Evolutionary conservation across 2,888 invertebrate species (phyloP).

Genomic region (Cephus spinipes): DNA sequence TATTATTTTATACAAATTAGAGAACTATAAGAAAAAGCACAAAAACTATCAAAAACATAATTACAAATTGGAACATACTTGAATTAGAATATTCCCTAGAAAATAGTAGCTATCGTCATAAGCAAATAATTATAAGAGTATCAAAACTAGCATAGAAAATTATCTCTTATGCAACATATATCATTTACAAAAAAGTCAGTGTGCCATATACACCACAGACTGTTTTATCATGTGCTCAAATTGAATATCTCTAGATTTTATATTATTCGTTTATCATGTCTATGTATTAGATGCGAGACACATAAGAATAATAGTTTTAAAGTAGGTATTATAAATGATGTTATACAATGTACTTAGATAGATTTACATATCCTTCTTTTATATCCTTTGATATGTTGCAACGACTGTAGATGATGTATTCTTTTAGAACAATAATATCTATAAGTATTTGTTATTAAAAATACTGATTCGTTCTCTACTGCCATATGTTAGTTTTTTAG

Average conservation of each 20-base stretch:
- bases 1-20: not conserved
- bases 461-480: not conserved
- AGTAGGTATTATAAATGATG: not conserved
- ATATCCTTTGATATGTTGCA: not conserved
- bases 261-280: not conserved
- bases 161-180: not conserved
- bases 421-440: not conserved
- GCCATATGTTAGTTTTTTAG: not conserved
- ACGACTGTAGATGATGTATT: not conserved
- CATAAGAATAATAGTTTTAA: not conserved
- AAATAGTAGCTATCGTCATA: not conserved
- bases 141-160: not conserved
- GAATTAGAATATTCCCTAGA: not conserved
- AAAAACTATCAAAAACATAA: not conserved
- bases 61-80: not conserved
- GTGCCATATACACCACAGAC: not conserved
- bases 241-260: not conserved
- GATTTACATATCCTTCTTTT: not conserved
- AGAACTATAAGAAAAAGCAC: not conserved
- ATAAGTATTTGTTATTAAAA: constrained; percentile 3
- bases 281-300: not conserved
- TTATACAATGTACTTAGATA: not conserved
- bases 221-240: not conserved
- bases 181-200: not conserved
- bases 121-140: not conserved